Base-by-base conservation (phyloP, 1,140 invertebrate genomes). In the Pollicipes pollicipes region DNA sequence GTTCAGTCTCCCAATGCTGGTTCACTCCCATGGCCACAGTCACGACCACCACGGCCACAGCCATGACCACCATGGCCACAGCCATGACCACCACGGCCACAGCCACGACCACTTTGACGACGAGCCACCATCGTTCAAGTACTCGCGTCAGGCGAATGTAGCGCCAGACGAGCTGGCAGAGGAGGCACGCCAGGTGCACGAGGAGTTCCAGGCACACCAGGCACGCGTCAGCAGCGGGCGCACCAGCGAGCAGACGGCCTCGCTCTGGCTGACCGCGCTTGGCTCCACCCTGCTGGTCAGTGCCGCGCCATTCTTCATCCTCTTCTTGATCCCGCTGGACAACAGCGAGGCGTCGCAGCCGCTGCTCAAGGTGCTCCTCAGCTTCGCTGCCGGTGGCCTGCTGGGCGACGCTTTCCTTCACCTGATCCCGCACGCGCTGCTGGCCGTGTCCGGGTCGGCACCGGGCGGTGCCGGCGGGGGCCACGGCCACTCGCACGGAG, bases 381-480 rank as follows among this genome's bases (percentile, higher is more conserved):
- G 90, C 72, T 97, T 98, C 83, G 95, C 93, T 13, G 95, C 93
- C 10, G 95, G 95, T 68, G 94, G 95, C 72, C 81, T 98, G 21
- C 82, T 98, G 1, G 95, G 95, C 16, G 95, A 98, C 84, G 94
- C 95, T 8, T 98, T 98, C 82, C 81, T 98, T 2, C 95, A 98
- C 83, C 81, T 98, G 30, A 98, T 98, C 78, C 95, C 95, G 45
- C 95, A 98, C 83, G 93, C 95, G 27, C 83, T 95, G 1, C 81
- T 86, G 63, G 84, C 88, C 31, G 69, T 82, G 76, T 66, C 66
- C 21, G 77, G 78, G 13, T 73, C 3, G 70, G 74, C 69, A 71
- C 70, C 31, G 78, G 79, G 37, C 78, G 73, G 73, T 30, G 81
- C 83, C 68, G 79, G 81, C 31, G 79, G 83, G 76, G 81, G 79